Evolutionary conservation across 2,113 vertebrate species (phyloP).

Genomic region (Oncorhynchus tshawytscha): DNA sequence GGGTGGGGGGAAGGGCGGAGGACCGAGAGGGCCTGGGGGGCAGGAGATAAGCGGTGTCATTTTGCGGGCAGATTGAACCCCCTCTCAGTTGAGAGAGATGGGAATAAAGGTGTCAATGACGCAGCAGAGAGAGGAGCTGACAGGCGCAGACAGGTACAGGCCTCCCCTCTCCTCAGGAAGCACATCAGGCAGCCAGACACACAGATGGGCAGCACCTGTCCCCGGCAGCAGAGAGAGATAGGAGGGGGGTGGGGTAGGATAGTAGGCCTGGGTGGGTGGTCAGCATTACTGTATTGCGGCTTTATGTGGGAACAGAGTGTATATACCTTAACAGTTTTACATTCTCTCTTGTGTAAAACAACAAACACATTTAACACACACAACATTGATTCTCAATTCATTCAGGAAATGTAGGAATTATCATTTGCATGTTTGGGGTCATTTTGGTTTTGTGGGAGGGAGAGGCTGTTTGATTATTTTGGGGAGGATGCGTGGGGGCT

Average conservation of each 20-base stretch:
- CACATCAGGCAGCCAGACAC: conserved; percentile 39
- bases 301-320: neutral
- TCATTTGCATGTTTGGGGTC: neutral
- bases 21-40: conserved; percentile 32
- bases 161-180: conserved; percentile 32
- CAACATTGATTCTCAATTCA: neutral
- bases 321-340: neutral
- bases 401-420: neutral
- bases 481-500: conserved; percentile 24
- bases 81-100: conserved; percentile 40
- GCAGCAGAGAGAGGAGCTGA: conserved; percentile 33
- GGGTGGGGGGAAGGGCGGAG: conserved; percentile 22
- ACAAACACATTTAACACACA: neutral
- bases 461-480: conserved; percentile 49
- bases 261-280: conserved; percentile 60
- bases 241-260: neutral
- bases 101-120: conserved; percentile 50
- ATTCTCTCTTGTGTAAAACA: neutral
- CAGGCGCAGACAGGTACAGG: conserved; percentile 62
- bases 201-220: conserved; percentile 74
- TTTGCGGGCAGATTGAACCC: too few species aligned
- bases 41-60: conserved; percentile 45
- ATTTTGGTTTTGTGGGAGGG: neutral
- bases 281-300: conserved; percentile 23
- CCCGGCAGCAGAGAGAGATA: conserved; percentile 26